Conservation (phyloP, 2,113 vertebrate species). For the Cyphomyrus discorhynchus region DNA sequence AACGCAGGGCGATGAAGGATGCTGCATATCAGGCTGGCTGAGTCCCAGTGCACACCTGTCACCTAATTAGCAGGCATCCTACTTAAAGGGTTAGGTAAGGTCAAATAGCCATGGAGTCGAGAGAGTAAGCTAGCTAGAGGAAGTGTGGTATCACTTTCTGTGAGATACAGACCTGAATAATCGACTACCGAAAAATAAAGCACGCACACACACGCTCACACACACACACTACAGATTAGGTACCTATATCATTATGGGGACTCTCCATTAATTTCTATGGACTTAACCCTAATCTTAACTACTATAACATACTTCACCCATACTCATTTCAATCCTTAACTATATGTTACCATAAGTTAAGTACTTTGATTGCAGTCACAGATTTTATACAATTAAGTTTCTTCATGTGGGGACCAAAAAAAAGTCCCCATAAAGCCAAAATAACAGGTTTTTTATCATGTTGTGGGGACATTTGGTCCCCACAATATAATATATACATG, state of each 20-base stretch:
- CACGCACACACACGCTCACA: neutral
- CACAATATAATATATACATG: neutral
- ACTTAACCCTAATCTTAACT: neutral
- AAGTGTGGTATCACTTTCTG: neutral
- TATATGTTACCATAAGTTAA: neutral
- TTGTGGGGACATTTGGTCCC: neutral
- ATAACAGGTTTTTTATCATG: neutral
- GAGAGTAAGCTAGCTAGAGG: neutral
- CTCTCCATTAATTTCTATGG: neutral
- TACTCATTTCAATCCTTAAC: neutral
- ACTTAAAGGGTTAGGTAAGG: neutral
- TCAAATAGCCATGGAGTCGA: neutral
- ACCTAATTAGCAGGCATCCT: constrained; percentile 10
- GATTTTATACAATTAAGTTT: neutral
- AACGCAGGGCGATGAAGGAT: neutral
- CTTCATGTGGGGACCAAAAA: neutral
- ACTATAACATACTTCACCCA: neutral
- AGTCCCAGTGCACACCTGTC: neutral
- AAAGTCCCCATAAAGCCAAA: neutral
- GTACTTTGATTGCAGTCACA: neutral
- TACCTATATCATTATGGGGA: neutral
- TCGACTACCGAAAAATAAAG: neutral
- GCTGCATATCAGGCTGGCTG: neutral
- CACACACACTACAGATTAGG: neutral
- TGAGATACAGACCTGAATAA: neutral